A percentile compares a stretch with the other conserved stretches of the same genome.
Evolutionary conservation across 1,140 invertebrate species (phyloP).

Genomic region (Aphaenogaster ashmeadi): DNA sequence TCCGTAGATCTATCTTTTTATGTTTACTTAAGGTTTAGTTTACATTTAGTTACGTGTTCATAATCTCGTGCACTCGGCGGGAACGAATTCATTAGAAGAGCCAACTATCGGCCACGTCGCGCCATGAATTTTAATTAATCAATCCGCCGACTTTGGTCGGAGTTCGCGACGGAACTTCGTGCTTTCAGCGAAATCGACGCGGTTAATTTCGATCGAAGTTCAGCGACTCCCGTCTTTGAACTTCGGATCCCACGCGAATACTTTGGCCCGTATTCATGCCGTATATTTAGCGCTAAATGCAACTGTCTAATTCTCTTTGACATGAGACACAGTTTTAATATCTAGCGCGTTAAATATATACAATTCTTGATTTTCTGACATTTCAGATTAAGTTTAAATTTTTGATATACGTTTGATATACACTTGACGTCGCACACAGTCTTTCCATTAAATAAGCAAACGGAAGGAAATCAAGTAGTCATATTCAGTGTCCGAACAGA

Average conservation of each 20-base stretch:
- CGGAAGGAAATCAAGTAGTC: background rate
- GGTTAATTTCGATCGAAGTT: constrained; percentile 66
- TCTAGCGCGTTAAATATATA: constrained; percentile 4
- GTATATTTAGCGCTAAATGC: constrained; percentile 40
- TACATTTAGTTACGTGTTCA: constrained; percentile 53
- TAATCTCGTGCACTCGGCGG: constrained; percentile 49
- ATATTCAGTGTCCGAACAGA: background rate
- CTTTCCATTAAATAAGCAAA: constrained; percentile 5
- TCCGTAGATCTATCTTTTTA: constrained; percentile 33
- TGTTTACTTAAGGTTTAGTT: constrained; percentile 51
- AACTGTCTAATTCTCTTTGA: constrained; percentile 56
- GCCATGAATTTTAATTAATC: constrained; percentile 66
- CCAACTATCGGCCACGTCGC: constrained; percentile 56
- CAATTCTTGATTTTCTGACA: background rate
- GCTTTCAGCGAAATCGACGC: constrained; percentile 64
- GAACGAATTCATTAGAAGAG: constrained; percentile 64
- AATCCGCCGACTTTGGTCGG: constrained; percentile 57
- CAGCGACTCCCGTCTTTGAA: constrained; percentile 58
- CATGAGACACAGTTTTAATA: constrained; percentile 6
- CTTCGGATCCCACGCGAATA: constrained; percentile 59
- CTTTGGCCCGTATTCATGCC: constrained; percentile 47
- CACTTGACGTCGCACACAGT: background rate
- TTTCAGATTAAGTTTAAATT: background rate
- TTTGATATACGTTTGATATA: background rate
- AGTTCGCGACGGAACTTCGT: constrained; percentile 61